Evolutionary conservation across 2,113 vertebrate genomes (phyloP).

Genomic region (Sterrhoptilus dennistouni): DNA sequence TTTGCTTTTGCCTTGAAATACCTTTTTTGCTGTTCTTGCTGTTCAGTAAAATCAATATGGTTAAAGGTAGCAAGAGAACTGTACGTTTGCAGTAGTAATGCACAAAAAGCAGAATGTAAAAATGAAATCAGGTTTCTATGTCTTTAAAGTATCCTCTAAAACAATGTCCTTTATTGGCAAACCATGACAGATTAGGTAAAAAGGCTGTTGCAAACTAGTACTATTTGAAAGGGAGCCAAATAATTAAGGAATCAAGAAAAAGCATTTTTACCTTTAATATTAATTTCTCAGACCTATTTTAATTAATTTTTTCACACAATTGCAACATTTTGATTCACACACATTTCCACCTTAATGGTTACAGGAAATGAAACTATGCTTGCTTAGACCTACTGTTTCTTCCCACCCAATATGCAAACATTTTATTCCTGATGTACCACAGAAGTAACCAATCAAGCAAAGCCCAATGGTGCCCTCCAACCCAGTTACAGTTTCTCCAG

Average conservation of each 20-base stretch:
- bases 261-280: not conserved
- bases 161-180: not conserved
- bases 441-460: not conserved
- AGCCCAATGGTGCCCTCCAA: not conserved
- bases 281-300: not conserved
- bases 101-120: not conserved
- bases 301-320: not conserved
- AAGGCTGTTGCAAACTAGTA: not conserved
- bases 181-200: not conserved
- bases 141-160: not conserved
- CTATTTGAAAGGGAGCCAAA: not conserved
- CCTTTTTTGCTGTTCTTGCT: not conserved
- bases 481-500: not conserved
- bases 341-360: not conserved
- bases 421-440: not conserved
- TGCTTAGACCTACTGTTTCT: not conserved
- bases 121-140: not conserved
- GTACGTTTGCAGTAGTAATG: rapidly evolving
- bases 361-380: not conserved
- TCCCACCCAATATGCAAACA: not conserved
- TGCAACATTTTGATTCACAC: not conserved
- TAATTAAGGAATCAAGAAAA: not conserved
- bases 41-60: not conserved
- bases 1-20: not conserved
- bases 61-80: not conserved